Base-by-base conservation (phyloP, 2,888 invertebrate species). In the Drosophila borealis region DNA sequence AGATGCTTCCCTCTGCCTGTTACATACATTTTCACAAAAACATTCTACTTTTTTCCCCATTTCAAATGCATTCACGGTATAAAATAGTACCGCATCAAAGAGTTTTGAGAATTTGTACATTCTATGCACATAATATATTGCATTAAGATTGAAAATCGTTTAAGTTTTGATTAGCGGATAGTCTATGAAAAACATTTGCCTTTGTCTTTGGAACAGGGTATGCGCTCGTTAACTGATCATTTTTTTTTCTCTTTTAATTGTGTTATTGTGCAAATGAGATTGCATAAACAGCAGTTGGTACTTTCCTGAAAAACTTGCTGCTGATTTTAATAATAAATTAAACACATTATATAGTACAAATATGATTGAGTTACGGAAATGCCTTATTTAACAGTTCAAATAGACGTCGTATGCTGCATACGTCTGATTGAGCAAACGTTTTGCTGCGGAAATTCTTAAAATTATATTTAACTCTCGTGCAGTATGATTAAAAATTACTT, bases 391-490 rank as follows among this genome's bases (percentile, higher is more conserved):
- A 29, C 8, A 29, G 29, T 29, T 29, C 29, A 8, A 29, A 29
- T 29, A 8, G 8, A 29, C 8, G 29, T 29, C 2, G 29, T 29
- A 29, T 29, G 29, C 29, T 29, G 29, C 29, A 29, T 2, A 21
- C 21, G 21, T 5, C 21, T 21, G 21, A 21, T 44, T 44, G 19
- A 44, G 17, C 5, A 10, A 25, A 14, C 10, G 5, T 5, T 8
- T 11, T 72, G 10, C 14, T 10, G 5, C 21, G 34, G 33, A 48
- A 65, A 64, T 70, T 19, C 46, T 42, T 48, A 36, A 19, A 19
- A 29, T 11, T 29, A 21, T 11, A 11, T 5, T 9, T 44, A 36
- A n/a, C 19, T 34, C 14, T 44, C 55, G 42, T 70, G 42, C 14
- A 29, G 21, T 41, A 13, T 11, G 34, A 50, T 17, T 34, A 17